A percentile compares a stretch with the other conserved stretches of the same genome.
phyloP scores from a whole-genome alignment of 2,797 vertebrate species.

The Danionella dracula region DNA sequence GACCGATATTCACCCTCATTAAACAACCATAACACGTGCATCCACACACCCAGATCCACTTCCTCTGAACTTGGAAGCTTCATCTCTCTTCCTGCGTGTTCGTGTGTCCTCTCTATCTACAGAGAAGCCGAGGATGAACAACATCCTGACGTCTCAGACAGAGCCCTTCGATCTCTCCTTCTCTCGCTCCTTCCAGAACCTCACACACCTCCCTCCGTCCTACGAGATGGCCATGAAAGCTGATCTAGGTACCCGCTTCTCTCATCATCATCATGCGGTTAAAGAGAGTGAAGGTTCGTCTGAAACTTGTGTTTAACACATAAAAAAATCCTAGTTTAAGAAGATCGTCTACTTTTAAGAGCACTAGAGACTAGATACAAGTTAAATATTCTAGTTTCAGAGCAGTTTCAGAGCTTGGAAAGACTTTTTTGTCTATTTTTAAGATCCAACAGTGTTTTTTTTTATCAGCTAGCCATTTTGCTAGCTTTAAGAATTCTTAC shows the following conservation, averaged over 20 bases:
- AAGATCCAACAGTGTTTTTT: too few species aligned
- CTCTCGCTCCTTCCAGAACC: constrained; percentile 96
- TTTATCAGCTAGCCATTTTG: too few species aligned
- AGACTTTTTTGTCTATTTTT: too few species aligned
- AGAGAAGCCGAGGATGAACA: constrained; percentile 92
- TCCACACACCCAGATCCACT: not conserved
- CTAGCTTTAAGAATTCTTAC: too few species aligned
- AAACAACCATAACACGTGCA: not conserved
- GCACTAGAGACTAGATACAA: too few species aligned
- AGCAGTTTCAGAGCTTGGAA: too few species aligned
- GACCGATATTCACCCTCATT: not conserved
- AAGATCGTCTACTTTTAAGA: too few species aligned
- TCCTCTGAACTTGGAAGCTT: not conserved
- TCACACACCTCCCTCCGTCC: constrained; percentile 88
- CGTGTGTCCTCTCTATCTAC: constrained; percentile 21
- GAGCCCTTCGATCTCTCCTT: constrained; percentile 95
- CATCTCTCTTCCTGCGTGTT: constrained; percentile 1
- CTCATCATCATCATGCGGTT: too few species aligned
- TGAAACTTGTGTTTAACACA: too few species aligned
- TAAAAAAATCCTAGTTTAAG: too few species aligned
- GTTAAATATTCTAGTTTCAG: too few species aligned
- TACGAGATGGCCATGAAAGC: constrained; percentile 87
- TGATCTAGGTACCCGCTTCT: constrained; percentile 90
- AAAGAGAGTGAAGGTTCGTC: not conserved
- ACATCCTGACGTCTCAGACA: constrained; percentile 93